Percentiles rank a stretch among this genome's conserved stretches.
These are phyloP conservation scores for Trichonephila clavata DNA, from an alignment of 1,140 invertebrate genomes.

Conservation along the genomic window DNA sequence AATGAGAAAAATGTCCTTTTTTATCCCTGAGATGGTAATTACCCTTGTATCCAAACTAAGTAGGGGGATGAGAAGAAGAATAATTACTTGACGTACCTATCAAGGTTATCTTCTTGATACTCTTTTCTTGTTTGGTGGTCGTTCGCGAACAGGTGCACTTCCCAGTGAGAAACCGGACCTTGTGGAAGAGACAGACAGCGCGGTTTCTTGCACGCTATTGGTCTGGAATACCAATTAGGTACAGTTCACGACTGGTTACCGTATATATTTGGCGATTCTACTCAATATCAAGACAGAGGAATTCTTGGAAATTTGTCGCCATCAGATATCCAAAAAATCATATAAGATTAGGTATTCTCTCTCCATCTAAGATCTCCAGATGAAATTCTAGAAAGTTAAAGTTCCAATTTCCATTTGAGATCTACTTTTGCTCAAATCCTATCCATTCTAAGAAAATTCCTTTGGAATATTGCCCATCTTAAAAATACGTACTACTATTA, in stretches of 20 bases:
- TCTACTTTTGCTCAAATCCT: too few relatives aligned
- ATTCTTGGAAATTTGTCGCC: too few relatives aligned
- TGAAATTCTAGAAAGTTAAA: too few relatives aligned
- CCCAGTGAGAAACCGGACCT: not conserved
- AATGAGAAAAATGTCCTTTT: not conserved
- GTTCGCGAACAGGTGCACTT: not conserved
- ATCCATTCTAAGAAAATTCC: too few relatives aligned
- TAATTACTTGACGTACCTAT: not conserved
- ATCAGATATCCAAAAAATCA: too few relatives aligned
- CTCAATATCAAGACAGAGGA: not conserved
- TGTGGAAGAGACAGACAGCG: slow-evolving; percentile 19
- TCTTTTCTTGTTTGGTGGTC: not conserved
- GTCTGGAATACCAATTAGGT: not conserved
- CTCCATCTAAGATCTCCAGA: too few relatives aligned
- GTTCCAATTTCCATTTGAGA: too few relatives aligned
- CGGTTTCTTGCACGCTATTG: not conserved
- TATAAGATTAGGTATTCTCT: too few relatives aligned
- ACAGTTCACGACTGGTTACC: not conserved
- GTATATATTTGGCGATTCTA: not conserved
- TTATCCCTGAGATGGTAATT: not conserved
- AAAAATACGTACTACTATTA: too few relatives aligned
- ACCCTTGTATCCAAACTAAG: not conserved
- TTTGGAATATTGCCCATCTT: too few relatives aligned
- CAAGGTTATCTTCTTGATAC: not conserved
- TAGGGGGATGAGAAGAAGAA: not conserved